A percentile compares a stretch with the other conserved stretches of the same genome.
phyloP scores from a whole-genome alignment of 2,888 invertebrate species.

The Biston stratarius region DNA sequence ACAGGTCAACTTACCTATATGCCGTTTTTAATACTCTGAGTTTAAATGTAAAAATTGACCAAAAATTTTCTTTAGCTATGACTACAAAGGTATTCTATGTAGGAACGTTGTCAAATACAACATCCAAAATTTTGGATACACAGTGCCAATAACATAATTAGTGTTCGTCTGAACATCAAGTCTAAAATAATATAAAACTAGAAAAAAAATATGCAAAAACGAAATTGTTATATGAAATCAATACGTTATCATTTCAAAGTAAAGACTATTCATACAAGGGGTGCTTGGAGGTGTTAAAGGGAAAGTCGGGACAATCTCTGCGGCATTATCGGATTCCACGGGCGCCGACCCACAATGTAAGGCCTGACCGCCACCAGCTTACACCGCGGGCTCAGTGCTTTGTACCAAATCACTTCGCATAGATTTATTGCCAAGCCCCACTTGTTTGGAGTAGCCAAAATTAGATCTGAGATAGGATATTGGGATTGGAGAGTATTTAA shows the following conservation, averaged over 20 bases:
- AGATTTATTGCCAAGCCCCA: slow-evolving; percentile 82
- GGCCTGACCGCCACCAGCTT: slow-evolving; percentile 79
- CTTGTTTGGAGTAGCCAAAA: slow-evolving; percentile 19
- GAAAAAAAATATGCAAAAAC: background rate
- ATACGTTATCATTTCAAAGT: slow-evolving; percentile 52
- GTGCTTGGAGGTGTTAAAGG: slow-evolving; percentile 77
- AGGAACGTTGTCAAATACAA: no score
- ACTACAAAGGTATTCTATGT: no score
- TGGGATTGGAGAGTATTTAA: background rate
- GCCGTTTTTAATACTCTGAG: no score
- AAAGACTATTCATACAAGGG: slow-evolving; percentile 61
- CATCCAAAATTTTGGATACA: no score
- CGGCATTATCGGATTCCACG: slow-evolving; percentile 85
- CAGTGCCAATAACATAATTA: background rate
- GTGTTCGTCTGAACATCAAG: background rate
- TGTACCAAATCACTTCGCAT: slow-evolving; percentile 83
- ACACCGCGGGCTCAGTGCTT: slow-evolving; percentile 81
- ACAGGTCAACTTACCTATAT: no score
- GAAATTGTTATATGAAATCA: slow-evolving; percentile 19
- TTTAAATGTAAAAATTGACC: no score
- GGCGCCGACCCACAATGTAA: slow-evolving; percentile 80
- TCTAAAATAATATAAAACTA: no score
- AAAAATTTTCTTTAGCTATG: no score
- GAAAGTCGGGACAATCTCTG: slow-evolving; percentile 82
- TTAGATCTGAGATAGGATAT: slow-evolving; percentile 8